Evolutionary conservation across 2,797 vertebrate species (phyloP).

Genomic region (Microchirus variegatus): DNA sequence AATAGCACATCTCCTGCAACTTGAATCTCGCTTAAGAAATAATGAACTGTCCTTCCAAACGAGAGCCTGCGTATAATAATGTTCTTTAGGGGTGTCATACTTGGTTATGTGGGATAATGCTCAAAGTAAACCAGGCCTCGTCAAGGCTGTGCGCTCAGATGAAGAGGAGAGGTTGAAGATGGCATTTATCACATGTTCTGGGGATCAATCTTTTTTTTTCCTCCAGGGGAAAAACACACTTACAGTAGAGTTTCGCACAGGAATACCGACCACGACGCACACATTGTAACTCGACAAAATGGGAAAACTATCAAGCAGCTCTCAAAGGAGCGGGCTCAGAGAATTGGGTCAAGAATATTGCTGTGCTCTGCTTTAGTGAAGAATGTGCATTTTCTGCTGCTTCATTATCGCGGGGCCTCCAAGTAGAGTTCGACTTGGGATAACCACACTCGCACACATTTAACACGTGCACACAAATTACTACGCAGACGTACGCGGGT

Average conservation of each 20-base stretch:
- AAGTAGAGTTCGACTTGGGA: conserved; percentile 57
- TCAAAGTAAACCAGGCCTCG: conserved; percentile 45
- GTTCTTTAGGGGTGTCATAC: conserved; percentile 58
- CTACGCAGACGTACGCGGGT: neutral
- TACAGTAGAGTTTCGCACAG: conserved; percentile 27
- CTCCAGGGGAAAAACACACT: conserved; percentile 30
- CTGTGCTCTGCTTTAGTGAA: conserved; percentile 54
- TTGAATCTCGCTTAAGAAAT: conserved; percentile 70
- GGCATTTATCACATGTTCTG: conserved; percentile 70
- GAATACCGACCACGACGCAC: conserved; percentile 46
- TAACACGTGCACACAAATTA: neutral
- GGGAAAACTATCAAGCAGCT: conserved; percentile 61
- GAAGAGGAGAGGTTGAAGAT: conserved; percentile 69
- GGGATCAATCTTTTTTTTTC: conserved; percentile 61
- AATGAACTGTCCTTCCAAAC: conserved; percentile 65
- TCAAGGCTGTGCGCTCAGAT: conserved; percentile 50
- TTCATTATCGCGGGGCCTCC: conserved; percentile 50
- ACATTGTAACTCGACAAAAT: conserved; percentile 54
- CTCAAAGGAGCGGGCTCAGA: conserved; percentile 57
- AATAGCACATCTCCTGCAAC: conserved; percentile 71
- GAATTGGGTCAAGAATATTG: conserved; percentile 73
- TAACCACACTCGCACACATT: conserved; percentile 24
- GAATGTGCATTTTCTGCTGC: conserved; percentile 53
- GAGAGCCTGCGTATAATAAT: neutral
- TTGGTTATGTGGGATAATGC: conserved; percentile 63